These are phyloP conservation scores for Dasyornis broadbenti DNA, from an alignment of 2,113 vertebrate genomes.

Conservation along the genomic window DNA sequence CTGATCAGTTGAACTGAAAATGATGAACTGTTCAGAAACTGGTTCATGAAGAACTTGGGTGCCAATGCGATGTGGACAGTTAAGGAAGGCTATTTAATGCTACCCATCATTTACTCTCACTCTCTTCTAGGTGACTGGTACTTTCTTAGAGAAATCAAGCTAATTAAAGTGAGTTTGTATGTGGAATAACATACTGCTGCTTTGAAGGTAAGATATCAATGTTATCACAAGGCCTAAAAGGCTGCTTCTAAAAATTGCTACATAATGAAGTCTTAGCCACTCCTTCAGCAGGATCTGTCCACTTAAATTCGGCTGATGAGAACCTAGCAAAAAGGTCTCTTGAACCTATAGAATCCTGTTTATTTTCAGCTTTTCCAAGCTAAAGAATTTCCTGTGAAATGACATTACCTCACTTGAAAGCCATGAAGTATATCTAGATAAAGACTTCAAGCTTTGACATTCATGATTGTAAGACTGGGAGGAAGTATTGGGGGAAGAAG, in stretches of 20 bases:
- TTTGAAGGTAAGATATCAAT: neutral
- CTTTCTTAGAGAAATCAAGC: neutral
- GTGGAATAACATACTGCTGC: neutral
- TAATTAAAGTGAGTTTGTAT: neutral
- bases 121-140: neutral
- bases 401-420: neutral
- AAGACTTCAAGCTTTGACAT: neutral
- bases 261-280: neutral
- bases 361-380: neutral
- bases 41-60: neutral
- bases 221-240: neutral
- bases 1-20: neutral
- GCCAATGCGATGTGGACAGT: accelerated
- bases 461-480: neutral
- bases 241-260: neutral
- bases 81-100: neutral
- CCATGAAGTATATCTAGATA: neutral
- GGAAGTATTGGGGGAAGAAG: neutral
- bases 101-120: neutral
- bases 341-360: neutral
- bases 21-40: neutral
- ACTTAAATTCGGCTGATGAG: neutral
- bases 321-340: neutral
- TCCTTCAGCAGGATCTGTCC: neutral
- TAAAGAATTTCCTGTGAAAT: neutral